Percentiles rank a stretch among this genome's conserved stretches.
Conservation (phyloP, 1,140 invertebrate genomes). For the Lucilia cuprina region DNA sequence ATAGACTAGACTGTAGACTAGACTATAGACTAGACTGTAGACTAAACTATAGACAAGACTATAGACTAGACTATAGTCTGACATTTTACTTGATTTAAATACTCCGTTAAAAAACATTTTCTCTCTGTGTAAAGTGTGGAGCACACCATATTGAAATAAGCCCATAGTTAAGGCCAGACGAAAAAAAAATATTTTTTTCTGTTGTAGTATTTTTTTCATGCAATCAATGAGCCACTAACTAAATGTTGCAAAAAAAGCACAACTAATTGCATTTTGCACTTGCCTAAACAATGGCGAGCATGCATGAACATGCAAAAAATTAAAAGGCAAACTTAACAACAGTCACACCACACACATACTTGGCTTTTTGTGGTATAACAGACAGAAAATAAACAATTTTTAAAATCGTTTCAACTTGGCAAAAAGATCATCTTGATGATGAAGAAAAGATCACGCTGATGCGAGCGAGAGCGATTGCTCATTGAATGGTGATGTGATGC, state of each 20-base stretch:
- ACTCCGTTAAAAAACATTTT: not conserved
- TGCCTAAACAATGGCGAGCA: conserved; percentile 4
- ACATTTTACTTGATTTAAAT: no score
- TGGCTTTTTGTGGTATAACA: not conserved
- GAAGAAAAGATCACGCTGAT: not conserved
- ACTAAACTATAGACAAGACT: no score
- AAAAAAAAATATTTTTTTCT: not conserved
- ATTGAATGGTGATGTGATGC: no score
- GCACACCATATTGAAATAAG: not conserved
- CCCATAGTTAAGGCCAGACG: not conserved
- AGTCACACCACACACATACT: not conserved
- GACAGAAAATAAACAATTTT: not conserved
- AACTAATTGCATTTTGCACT: conserved; percentile 31
- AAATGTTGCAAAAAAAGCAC: conserved; percentile 20
- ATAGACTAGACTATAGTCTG: no score
- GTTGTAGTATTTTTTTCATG: not conserved
- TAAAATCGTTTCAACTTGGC: not conserved
- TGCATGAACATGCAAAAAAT: not conserved
- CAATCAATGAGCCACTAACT: not conserved
- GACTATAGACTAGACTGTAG: no score
- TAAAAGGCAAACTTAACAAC: not conserved
- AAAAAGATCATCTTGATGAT: conserved; percentile 17
- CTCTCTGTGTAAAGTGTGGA: not conserved
- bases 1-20: no score
- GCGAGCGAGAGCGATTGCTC: not conserved